A percentile compares a stretch with the other conserved stretches of the same genome.
Conservation (phyloP, 2,797 vertebrate species). For the Acropternis orthonyx region DNA sequence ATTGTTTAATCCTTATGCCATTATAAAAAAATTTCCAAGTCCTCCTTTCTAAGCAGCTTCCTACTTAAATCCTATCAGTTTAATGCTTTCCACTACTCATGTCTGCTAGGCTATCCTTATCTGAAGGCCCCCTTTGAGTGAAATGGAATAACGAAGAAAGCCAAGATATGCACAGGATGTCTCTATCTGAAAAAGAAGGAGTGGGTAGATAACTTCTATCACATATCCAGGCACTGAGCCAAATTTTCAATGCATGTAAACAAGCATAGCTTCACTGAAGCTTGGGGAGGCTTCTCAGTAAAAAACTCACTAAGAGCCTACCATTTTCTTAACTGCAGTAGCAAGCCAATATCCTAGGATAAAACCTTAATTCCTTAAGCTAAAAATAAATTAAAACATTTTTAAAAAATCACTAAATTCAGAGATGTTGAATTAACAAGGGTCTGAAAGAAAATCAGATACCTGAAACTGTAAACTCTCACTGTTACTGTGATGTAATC, state of each 20-base stretch:
- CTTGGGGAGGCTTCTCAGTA: neutral
- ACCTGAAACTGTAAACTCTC: neutral
- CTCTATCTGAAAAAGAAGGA: conserved; percentile 23
- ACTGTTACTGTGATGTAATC: neutral
- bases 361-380: neutral
- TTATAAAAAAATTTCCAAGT: neutral
- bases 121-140: neutral
- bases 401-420: neutral
- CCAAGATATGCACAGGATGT: conserved; percentile 22
- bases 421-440: neutral
- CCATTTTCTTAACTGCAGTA: neutral
- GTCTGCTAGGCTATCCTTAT: neutral
- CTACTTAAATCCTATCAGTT: neutral
- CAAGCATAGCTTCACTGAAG: neutral
- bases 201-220: conserved; percentile 39
- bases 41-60: neutral
- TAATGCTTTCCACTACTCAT: neutral
- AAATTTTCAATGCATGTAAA: neutral
- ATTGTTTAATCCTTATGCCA: neutral
- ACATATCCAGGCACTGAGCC: neutral
- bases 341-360: neutral
- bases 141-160: conserved; percentile 17
- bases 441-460: neutral
- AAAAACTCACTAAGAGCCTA: neutral
- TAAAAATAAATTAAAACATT: neutral